Evolutionary conservation across 2,797 vertebrate genomes (phyloP), one percentile per base, ranked within the genome.

Genomic region (Schizopygopsis malacanthus): DNA sequence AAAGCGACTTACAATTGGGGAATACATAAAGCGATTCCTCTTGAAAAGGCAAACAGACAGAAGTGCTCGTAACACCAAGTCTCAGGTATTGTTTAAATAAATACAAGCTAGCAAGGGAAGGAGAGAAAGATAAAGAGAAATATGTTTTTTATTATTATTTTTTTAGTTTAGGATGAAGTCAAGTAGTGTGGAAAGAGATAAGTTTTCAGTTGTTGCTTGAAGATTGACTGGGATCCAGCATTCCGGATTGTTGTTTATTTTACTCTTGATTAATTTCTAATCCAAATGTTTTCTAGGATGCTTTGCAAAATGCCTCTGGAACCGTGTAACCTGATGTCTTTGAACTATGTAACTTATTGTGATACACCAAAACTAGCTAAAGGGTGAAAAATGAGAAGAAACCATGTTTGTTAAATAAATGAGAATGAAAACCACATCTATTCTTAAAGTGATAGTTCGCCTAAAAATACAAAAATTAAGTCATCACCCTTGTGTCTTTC

Each of bases 311-410:
- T 72, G 41, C 22, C 6, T 15, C n/a, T 45, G 12, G 4, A 25
- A 25, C 13, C 1, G 0, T 47, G 28, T 18, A 67, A 37, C 63
- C 43, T 67, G 41, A 37, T 50, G 79, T 67, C 79, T 79, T 28
- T 22, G 25, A 65, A 80, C 61, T 6, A 8, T 39, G 15, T 9
- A 73, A 47, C 28, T 69, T 52, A 81, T n/a, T 69, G 59, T 67
- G 16, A 67, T 13, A 47, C n/a, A 79, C 59, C 78, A 47, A 7
- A 65, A 33, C 4, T 67, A 80, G 61, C 61, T 47, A 7, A 33
- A 67, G 78, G 25, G 59, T 0, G 6, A 80, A 79, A 79, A 79
- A 79, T 20, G 39, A 45, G n/a, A n/a, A n/a, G 8, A 63, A 56
- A 61, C 8, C n/a, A 47, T 47, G 61, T 65, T 47, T 33, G 25